phyloP scores from a whole-genome alignment of 2,797 vertebrate genomes.

The Glossophaga mutica region DNA sequence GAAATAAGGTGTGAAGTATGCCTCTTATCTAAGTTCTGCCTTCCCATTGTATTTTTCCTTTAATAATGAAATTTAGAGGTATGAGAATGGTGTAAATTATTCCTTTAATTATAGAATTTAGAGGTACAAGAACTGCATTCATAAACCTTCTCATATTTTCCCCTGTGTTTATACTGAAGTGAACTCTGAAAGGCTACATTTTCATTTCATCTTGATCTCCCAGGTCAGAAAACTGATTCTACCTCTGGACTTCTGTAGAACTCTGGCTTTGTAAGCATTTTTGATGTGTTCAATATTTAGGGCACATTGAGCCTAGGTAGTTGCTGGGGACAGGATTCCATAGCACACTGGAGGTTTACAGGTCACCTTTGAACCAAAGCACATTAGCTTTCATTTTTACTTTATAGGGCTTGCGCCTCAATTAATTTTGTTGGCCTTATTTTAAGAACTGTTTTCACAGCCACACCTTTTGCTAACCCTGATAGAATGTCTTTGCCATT shows the following conservation, averaged over 20 bases:
- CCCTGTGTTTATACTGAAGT: neutral
- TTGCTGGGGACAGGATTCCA: neutral
- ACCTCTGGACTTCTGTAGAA: neutral
- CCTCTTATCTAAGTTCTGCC: neutral
- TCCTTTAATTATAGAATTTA: neutral
- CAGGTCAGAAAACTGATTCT: neutral
- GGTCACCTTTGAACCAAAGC: neutral
- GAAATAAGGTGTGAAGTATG: neutral
- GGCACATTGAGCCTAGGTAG: neutral
- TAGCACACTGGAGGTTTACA: neutral
- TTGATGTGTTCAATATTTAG: neutral
- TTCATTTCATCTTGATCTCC: neutral
- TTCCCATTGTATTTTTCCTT: neutral
- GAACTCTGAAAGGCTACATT: neutral
- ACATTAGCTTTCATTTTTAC: neutral
- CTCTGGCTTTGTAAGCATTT: neutral
- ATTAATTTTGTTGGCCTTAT: neutral
- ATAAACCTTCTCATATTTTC: neutral
- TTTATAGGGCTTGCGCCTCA: neutral
- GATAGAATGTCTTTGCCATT: neutral
- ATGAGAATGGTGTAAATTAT: neutral
- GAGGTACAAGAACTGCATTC: neutral
- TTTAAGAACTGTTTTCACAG: constrained; percentile 17
- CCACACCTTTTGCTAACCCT: neutral
- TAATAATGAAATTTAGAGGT: neutral